Evolutionary conservation across 1,140 invertebrate species (phyloP).

Genomic region (Ips nitidus): DNA sequence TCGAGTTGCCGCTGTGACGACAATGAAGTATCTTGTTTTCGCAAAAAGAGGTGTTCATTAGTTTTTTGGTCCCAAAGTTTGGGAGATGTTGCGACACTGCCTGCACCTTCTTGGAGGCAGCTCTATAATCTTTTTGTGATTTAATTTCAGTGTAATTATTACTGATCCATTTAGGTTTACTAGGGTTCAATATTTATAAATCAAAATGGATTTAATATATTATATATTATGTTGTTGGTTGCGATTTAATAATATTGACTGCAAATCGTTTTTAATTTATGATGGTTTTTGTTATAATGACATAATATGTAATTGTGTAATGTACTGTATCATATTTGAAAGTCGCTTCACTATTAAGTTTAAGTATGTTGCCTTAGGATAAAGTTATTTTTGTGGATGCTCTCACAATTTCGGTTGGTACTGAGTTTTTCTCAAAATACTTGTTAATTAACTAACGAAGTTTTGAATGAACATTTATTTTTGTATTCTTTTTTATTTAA

Average conservation of each 20-base stretch:
- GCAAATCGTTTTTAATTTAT: constrained; percentile 30
- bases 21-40: neutral
- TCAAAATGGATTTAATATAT: constrained; percentile 38
- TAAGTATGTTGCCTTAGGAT: constrained; percentile 14
- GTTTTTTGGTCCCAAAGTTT: neutral
- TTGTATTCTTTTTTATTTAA: neutral
- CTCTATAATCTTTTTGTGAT: neutral
- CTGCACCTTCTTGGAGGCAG: neutral
- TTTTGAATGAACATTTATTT: neutral
- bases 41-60: neutral
- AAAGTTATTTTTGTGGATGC: neutral
- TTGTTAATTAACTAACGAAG: neutral
- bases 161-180: constrained; percentile 1
- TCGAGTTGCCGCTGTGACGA: neutral
- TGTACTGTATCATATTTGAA: constrained; percentile 32
- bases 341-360: constrained; percentile 31
- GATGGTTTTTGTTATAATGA: constrained; percentile 32
- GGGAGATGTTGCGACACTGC: neutral
- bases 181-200: constrained; percentile 31
- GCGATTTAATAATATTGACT: constrained; percentile 34
- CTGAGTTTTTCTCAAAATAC: too few relatives aligned
- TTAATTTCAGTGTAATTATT: neutral
- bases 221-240: constrained; percentile 38
- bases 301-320: constrained; percentile 12
- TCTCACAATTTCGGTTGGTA: too few relatives aligned